A percentile compares a stretch with the other conserved stretches of the same genome.
phyloP scores from a whole-genome alignment of 2,113 vertebrate genomes.

The Protobothrops flavoviridis region DNA sequence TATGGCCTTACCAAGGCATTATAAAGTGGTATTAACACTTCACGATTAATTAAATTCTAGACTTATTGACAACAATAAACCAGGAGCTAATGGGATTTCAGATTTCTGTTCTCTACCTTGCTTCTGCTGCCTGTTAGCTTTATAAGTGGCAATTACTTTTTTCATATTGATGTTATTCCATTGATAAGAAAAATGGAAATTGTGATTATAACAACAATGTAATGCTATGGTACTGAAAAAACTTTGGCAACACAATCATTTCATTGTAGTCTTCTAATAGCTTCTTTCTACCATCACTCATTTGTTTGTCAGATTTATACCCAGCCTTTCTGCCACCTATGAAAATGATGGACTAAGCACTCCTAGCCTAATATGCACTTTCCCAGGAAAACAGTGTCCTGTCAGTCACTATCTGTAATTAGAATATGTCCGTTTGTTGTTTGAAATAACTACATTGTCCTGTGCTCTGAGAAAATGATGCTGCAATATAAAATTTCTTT shows the following conservation, averaged over 20 bases:
- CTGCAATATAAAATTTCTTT: neutral
- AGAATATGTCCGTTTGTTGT: slow-evolving; percentile 10
- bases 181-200: neutral
- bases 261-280: neutral
- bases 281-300: neutral
- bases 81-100: neutral
- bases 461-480: neutral
- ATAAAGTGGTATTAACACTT: too few species aligned
- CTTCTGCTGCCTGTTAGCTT: neutral
- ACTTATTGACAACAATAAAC: neutral
- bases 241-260: neutral
- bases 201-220: neutral
- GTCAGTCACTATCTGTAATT: slow-evolving; percentile 8
- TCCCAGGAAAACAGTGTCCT: slow-evolving; percentile 4
- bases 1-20: too few species aligned
- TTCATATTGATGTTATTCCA: neutral
- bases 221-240: neutral
- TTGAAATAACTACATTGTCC: neutral
- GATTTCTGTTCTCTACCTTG: neutral
- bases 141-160: neutral
- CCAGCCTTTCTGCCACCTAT: neutral
- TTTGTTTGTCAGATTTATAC: neutral
- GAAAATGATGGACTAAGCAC: neutral
- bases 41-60: neutral
- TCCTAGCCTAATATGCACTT: neutral